Conservation (phyloP, 2,888 invertebrate genomes). For the Ennomos fuscantarius region DNA sequence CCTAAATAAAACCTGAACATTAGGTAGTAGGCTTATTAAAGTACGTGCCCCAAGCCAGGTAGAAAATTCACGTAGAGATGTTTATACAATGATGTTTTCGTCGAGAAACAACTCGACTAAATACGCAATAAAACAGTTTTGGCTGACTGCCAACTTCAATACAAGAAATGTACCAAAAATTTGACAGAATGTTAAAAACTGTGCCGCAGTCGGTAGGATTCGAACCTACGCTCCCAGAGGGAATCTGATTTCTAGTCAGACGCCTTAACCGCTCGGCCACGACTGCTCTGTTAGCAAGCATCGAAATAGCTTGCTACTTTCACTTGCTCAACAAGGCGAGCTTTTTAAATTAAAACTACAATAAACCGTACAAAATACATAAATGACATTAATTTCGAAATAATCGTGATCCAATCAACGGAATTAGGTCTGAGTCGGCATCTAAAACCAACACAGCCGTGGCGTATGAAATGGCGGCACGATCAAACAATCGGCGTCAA, state of each 20-base stretch:
- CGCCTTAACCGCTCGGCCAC: constrained; percentile 95
- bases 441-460: constrained; percentile 26
- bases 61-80: too few relatives aligned
- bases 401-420: constrained; percentile 25
- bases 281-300: constrained; percentile 78
- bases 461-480: constrained; percentile 25
- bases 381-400: constrained; percentile 16
- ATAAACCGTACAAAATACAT: constrained; percentile 11
- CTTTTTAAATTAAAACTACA: constrained; percentile 9
- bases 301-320: constrained; percentile 1
- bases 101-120: not conserved
- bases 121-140: not conserved
- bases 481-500: constrained; percentile 33
- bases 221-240: constrained; percentile 96
- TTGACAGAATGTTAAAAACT: constrained; percentile 40
- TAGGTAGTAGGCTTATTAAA: not conserved
- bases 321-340: not conserved
- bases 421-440: constrained; percentile 29
- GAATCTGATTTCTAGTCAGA: constrained; percentile 95
- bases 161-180: not conserved
- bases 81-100: not conserved
- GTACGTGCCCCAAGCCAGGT: not conserved
- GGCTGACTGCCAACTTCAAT: not conserved
- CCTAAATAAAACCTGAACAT: constrained; percentile 10
- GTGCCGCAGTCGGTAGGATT: constrained; percentile 92